A percentile compares a stretch with the other conserved stretches of the same genome.
Evolutionary conservation across 2,888 invertebrate species (phyloP).

Genomic region (Hypselothyrea guttata): DNA sequence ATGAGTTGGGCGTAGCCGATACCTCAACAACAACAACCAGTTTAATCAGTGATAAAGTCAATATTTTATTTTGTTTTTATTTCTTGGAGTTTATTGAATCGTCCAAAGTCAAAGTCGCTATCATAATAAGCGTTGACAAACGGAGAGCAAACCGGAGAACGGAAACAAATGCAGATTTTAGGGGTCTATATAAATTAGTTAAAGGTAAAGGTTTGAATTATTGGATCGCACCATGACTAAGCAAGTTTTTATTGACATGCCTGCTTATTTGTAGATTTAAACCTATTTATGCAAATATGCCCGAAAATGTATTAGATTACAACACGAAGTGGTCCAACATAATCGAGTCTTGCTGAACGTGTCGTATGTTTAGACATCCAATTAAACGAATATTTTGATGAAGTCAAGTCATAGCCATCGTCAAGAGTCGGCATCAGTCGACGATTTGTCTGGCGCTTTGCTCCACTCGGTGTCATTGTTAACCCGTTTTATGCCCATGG

Average conservation of each 20-base stretch:
- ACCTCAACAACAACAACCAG: constrained; percentile 6
- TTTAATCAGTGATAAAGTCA: constrained; percentile 22
- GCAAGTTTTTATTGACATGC: constrained; percentile 10
- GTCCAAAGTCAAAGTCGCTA: constrained; percentile 17
- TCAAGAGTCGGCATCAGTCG: constrained; percentile 11
- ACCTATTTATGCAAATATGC: constrained; percentile 31
- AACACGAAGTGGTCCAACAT: not conserved
- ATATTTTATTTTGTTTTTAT: constrained; percentile 14
- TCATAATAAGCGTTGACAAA: constrained; percentile 22
- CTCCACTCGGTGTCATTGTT: constrained; percentile 7
- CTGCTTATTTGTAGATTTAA: too few species aligned
- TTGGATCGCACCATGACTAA: constrained; percentile 7
- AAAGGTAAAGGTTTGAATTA: constrained; percentile 3
- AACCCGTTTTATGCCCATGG: constrained; percentile 48
- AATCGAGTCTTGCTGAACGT: not conserved
- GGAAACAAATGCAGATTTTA: constrained; percentile 23
- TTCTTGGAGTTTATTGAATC: constrained; percentile 1
- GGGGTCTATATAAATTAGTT: constrained; percentile 8
- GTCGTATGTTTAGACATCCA: constrained; percentile 22
- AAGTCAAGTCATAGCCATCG: constrained; percentile 38
- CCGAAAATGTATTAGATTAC: not conserved
- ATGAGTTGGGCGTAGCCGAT: constrained; percentile 25
- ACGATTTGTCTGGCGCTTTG: constrained; percentile 19
- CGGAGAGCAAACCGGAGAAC: constrained; percentile 11
- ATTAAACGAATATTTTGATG: constrained; percentile 24